Base-by-base conservation (phyloP, 2,888 invertebrate genomes). In the Muscina levida region DNA sequence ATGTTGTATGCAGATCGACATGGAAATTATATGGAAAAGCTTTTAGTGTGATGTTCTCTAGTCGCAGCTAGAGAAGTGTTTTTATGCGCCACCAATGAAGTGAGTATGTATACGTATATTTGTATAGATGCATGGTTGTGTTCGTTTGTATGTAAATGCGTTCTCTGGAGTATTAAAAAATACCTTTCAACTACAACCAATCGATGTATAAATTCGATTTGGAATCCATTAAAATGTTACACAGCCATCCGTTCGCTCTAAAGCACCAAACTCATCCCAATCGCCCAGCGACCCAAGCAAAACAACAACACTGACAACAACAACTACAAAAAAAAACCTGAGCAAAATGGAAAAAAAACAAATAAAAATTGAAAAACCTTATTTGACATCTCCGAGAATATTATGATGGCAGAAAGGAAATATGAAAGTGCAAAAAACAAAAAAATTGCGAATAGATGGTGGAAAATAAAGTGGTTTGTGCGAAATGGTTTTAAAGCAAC, bases 11-110 rank as follows among this genome's bases (percentile, higher is more conserved):
- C 85, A 85, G 85, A 48, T 15, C 48, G 48, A 85, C 83, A 85
- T 84, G 84, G 83, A 85, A 86, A 84, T 85, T 86, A 86, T 87
- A 85, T 85, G 85, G 84, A 85, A 87, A 86, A 85, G 87, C 85
- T 82, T 84, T 83, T 82, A 80, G 70, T 70, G 74, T 59, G 31
- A 8, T 74, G 67, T 67, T 67, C 66, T 17, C 53, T 26, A 51
- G 48, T 57, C 67, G 53, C 22, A 57, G 37, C 71, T 46, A 19
- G 57, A 31, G 26, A 59, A 44, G 59, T 37, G 17, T 71, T 5
- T 26, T 13, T 26, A n/a, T 57, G 24, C 17, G 15, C n/a, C n/a
- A n/a, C n/a, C n/a, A n/a, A 42, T 19, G 24, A 13, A 15, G 22
- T 11, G 15, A 11, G 39, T 15, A 26, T 13, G 57, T 19, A 51